These are phyloP conservation scores for Clepsis dumicolana DNA, from an alignment of 2,888 invertebrate species.

Conservation along the genomic window DNA sequence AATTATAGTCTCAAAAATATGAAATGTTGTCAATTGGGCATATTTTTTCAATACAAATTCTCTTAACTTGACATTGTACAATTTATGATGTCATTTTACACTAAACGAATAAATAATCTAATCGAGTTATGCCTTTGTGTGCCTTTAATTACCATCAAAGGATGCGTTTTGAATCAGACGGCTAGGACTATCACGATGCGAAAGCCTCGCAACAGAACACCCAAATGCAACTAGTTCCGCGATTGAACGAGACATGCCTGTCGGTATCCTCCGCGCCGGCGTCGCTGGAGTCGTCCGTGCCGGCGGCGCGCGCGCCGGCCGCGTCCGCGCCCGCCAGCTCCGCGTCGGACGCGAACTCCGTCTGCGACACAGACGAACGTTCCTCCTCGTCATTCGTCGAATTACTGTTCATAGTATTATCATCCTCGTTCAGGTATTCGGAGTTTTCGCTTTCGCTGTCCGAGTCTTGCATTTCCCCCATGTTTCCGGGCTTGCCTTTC, in stretches of 20 bases:
- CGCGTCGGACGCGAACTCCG: slow-evolving; percentile 87
- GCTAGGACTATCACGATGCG: too few relatives aligned
- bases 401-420: slow-evolving; percentile 78
- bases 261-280: slow-evolving; percentile 88
- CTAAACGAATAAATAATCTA: too few relatives aligned
- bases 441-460: slow-evolving; percentile 85
- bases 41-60: too few relatives aligned
- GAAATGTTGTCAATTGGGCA: too few relatives aligned
- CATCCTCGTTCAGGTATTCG: slow-evolving; percentile 79
- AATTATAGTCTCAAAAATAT: too few relatives aligned
- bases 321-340: slow-evolving; percentile 88
- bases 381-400: slow-evolving; percentile 75
- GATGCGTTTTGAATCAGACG: too few relatives aligned
- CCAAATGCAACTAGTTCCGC: too few relatives aligned
- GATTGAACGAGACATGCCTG: slow-evolving; percentile 68
- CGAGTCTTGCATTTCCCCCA: slow-evolving; percentile 87
- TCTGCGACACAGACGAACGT: slow-evolving; percentile 79
- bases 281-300: slow-evolving; percentile 87
- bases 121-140: too few relatives aligned
- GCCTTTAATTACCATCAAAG: too few relatives aligned
- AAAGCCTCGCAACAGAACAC: too few relatives aligned
- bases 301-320: slow-evolving; percentile 81
- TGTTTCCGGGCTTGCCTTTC: slow-evolving; percentile 84
- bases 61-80: too few relatives aligned
- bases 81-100: too few relatives aligned